Conservation (phyloP, 2,113 vertebrate species). For the Equus przewalskii region DNA sequence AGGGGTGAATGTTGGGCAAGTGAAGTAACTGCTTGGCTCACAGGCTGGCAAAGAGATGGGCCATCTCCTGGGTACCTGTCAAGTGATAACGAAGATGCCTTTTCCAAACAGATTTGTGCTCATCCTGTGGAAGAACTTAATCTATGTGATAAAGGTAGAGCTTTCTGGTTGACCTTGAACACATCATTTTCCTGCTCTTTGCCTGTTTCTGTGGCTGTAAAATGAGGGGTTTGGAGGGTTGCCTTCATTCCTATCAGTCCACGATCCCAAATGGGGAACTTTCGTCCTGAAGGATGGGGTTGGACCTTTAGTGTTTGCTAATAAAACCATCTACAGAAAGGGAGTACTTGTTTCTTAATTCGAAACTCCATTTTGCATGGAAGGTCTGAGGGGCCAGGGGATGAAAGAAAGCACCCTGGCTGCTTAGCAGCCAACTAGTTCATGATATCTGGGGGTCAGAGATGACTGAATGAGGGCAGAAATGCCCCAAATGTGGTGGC, state of each 20-base stretch:
- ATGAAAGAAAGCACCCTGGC: neutral
- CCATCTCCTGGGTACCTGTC: neutral
- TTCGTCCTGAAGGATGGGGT: neutral
- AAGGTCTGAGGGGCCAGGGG: neutral
- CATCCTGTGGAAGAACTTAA: neutral
- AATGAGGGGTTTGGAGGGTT: neutral
- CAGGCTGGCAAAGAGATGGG: neutral
- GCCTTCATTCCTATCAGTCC: neutral
- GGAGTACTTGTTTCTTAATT: conserved; percentile 39
- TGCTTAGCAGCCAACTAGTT: neutral
- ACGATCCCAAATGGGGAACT: neutral
- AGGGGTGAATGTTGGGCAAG: neutral
- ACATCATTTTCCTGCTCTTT: neutral
- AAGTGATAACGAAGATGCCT: neutral
- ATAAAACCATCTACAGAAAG: conserved; percentile 6
- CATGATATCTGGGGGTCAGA: neutral
- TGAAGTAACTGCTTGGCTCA: neutral
- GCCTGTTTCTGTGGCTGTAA: neutral
- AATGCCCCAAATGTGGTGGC: neutral
- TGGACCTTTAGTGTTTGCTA: conserved; percentile 32
- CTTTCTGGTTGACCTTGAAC: neutral
- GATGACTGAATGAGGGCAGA: neutral
- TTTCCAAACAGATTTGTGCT: neutral
- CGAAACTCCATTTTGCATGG: conserved; percentile 1
- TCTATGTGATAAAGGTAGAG: neutral